Base-by-base conservation (phyloP, 1,140 invertebrate genomes). In the Reticulitermes speratus region DNA sequence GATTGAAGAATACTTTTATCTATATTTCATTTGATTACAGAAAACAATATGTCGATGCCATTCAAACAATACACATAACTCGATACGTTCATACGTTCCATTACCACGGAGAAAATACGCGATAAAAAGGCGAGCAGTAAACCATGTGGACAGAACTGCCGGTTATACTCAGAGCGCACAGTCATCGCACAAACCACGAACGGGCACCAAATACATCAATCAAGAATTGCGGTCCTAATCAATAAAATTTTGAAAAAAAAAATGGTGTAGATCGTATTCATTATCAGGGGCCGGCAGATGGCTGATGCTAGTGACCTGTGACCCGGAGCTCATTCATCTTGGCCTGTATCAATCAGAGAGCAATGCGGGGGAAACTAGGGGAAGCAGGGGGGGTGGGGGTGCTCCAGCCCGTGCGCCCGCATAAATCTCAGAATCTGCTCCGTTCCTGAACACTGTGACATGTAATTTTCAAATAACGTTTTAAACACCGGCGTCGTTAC, bases 361-460 rank as follows among this genome's bases (percentile, higher is more conserved):
- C 65, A 75, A 25, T 8, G 65, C 25, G n/a, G 2, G 38, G 38
- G 38, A 38, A 38, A 2, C 38, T 5, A 38, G 38, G 38, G 38
- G 65, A 25, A 6, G 65, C 6, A 25, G n/a, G 65, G 65, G 65
- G 65, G 5, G 16, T 0, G 65, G 65, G 65, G 65, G n/a, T 6
- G n/a, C 65, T 75, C 3, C 65, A 75, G n/a, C 25, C 65, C 65
- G 65, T 75, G 65, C 65, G 65, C 25, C n/a, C 65, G 65, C 65
- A 75, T 75, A 75, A 75, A 75, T 75, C 65, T 75, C 65, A 25
- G 65, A 75, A 75, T 30, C 65, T 75, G n/a, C 65, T 75, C 65
- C 65, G 65, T 14, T 14, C 65, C n/a, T 30, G 65, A 11, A 75
- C 25, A 30, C 65, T 75, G n/a, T 75, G 65, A 75, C 65, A 75